Percentiles rank a stretch among this genome's conserved stretches.
These are phyloP conservation scores for Patagioenas fasciata DNA, from an alignment of 2,113 vertebrate species.

Conservation along the genomic window DNA sequence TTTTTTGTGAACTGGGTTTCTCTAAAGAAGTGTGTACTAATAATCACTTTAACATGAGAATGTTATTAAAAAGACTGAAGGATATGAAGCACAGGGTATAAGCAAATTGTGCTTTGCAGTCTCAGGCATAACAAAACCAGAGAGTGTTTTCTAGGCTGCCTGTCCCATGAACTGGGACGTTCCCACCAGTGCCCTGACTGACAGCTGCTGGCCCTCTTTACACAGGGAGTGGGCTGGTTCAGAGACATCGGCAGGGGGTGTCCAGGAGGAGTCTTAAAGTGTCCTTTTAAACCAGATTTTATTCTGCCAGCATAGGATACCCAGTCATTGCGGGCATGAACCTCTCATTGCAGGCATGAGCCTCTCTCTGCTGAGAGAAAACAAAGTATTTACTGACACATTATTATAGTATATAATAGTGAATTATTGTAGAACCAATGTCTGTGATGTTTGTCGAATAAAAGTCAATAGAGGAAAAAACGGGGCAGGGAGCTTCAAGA, in stretches of 20 bases:
- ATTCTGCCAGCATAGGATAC: not conserved
- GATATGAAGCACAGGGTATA: not conserved
- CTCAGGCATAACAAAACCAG: not conserved
- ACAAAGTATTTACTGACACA: not conserved
- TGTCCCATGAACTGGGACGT: fast-evolving
- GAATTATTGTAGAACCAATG: not conserved
- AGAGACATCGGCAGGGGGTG: not conserved
- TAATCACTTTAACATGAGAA: not conserved
- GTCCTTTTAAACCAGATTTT: not conserved
- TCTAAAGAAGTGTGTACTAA: not conserved
- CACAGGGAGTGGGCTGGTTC: not conserved
- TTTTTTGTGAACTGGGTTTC: not conserved
- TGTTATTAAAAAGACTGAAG: not conserved
- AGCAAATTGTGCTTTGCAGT: not conserved
- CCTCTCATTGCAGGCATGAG: not conserved
- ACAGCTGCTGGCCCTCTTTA: fast-evolving
- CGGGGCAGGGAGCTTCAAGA: not conserved
- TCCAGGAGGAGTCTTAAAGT: not conserved
- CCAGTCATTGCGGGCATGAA: not conserved
- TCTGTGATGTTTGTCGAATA: not conserved
- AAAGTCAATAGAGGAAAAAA: not conserved
- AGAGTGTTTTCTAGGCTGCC: not conserved
- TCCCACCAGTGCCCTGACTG: fast-evolving
- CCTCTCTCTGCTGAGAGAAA: not conserved
- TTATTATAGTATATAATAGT: not conserved